Evolutionary conservation across 2,113 vertebrate species (phyloP), one percentile per base, ranked within the genome.

Genomic region (Macrotus californicus): DNA sequence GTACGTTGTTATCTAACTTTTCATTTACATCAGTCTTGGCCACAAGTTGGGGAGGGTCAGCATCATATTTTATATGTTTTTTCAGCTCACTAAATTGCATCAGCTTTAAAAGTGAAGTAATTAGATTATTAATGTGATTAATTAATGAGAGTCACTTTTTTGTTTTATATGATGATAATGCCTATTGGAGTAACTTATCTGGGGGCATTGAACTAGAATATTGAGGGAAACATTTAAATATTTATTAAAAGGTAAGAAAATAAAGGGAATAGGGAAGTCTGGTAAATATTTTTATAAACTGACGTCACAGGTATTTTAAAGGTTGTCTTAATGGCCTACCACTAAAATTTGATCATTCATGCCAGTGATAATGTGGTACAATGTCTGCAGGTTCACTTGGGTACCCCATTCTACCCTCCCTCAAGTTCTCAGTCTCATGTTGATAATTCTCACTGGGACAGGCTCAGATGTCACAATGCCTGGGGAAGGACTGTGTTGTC

Each of bases 271-370:
- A 85, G 43, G 66, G 24, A 93, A 22, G 18, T 70, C 13, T 72
- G 56, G 84, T 31, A 64, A 81, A n/a, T 92, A 64, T 73, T 92
- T 87, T 83, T 84, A 87, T 54, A 87, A 87, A 13, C 19, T 39
- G 73, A 69, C 3, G 29, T 46, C 39, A 77, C 41, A 11, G 19
- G 14, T 82, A 34, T 43, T 67, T 93, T 82, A 77, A 76, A 81
- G 12, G 16, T 21, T 72, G 18, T 86, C 41, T 77, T 48, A n/a
- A 22, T 73, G 73, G 34, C 22, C 29, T 50, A 24, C n/a, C n/a
- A 1, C 52, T 50, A 36, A 16, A 70, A 21, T 26, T 56, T 80
- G 54, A 43, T 77, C 86, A 56, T 76, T 39, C 89, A 24, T 59
- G 36, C 34, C 43, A 73, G 16, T 64, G 67, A 61, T 19, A 69